Evolutionary conservation across 2,113 vertebrate species (phyloP).

Genomic region (Mormyrus iriodes): DNA sequence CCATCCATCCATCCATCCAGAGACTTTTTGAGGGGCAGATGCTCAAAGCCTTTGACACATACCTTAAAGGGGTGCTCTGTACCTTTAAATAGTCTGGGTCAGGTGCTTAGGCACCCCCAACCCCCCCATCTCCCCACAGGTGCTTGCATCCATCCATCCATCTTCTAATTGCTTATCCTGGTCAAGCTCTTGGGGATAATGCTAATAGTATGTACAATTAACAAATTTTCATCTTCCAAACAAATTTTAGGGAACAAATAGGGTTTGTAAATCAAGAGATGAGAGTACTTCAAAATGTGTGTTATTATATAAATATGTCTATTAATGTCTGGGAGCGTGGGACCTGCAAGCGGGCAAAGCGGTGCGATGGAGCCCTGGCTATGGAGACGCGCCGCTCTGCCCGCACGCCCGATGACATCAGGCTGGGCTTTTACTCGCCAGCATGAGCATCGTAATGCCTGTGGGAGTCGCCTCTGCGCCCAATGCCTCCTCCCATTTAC

Average conservation of each 20-base stretch:
- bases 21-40: no score
- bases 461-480: no score
- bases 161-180: neutral
- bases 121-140: no score
- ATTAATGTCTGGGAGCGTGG: neutral
- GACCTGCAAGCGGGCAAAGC: neutral
- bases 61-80: no score
- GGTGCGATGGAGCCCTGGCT: neutral
- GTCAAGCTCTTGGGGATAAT: neutral
- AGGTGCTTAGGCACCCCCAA: no score
- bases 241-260: neutral
- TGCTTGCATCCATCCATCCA: neutral
- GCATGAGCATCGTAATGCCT: neutral
- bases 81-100: no score
- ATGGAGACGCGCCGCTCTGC: neutral
- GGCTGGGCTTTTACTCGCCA: neutral
- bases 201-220: neutral
- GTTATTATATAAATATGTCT: neutral
- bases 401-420: neutral
- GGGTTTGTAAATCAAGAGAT: neutral
- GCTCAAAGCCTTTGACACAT: no score
- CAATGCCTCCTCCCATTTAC: neutral
- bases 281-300: neutral
- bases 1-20: neutral
- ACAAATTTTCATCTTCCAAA: neutral